Evolutionary conservation across 2,113 vertebrate genomes (phyloP).

Genomic region (Lathamus discolor): DNA sequence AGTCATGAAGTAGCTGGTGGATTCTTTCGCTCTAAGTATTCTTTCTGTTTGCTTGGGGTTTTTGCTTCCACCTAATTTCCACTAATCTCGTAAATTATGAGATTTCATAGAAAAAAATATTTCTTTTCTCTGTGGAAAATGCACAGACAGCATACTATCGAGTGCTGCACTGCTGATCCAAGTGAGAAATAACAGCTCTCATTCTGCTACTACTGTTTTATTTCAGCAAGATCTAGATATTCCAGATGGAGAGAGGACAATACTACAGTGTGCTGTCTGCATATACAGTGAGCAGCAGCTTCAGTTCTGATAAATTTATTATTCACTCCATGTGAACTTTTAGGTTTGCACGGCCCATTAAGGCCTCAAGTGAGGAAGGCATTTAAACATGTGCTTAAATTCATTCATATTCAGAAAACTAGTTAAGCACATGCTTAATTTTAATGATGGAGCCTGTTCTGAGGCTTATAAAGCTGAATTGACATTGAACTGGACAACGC

Average conservation of each 20-base stretch:
- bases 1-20: background rate
- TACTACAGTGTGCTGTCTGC: background rate
- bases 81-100: background rate
- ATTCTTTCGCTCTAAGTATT: background rate
- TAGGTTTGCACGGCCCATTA: conserved; percentile 43
- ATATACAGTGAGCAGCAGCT: background rate
- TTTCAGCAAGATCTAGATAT: background rate
- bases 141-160: background rate
- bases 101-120: background rate
- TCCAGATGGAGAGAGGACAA: background rate
- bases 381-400: conserved; percentile 38
- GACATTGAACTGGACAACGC: background rate
- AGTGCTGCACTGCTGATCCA: background rate
- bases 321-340: conserved; percentile 23
- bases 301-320: conserved; percentile 31
- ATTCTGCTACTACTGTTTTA: background rate
- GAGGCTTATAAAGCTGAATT: background rate
- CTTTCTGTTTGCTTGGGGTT: background rate
- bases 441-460: conserved; percentile 15
- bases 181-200: background rate
- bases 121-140: background rate
- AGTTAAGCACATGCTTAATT: conserved; percentile 49
- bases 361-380: conserved; percentile 27
- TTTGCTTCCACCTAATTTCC: background rate
- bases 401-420: background rate